phyloP scores from a whole-genome alignment of 2,113 vertebrate genomes.

The Lepisosteus osseus region DNA sequence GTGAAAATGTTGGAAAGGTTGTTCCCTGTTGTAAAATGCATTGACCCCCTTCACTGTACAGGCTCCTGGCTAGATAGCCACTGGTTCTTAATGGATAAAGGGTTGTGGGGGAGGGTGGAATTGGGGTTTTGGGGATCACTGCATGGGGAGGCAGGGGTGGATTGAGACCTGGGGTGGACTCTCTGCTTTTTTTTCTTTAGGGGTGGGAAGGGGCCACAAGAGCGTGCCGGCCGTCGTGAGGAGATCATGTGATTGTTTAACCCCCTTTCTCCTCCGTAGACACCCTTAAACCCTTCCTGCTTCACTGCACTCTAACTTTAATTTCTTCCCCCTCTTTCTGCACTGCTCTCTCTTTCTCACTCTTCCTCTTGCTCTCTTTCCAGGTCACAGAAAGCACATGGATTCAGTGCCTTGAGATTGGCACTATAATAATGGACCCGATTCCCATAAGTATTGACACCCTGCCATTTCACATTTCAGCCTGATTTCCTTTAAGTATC shows the following conservation, averaged over 20 bases:
- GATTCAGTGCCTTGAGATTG: too few species aligned
- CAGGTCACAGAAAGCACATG: not conserved
- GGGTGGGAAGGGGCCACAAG: constrained; percentile 1
- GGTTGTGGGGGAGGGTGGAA: constrained; percentile 14
- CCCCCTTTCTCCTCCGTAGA: not conserved
- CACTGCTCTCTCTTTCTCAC: constrained; percentile 27
- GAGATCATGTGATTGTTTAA: constrained; percentile 13
- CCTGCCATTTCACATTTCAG: too few species aligned
- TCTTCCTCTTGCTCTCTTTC: constrained; percentile 14
- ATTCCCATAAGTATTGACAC: too few species aligned
- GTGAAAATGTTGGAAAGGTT: constrained; percentile 55
- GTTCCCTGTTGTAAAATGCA: constrained; percentile 48
- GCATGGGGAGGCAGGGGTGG: not conserved
- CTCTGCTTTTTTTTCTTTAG: constrained; percentile 52
- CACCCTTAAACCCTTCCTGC: too few species aligned
- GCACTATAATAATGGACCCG: too few species aligned
- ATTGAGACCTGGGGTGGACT: constrained; percentile 27
- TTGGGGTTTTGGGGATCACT: constrained; percentile 7
- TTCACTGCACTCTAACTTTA: constrained; percentile 21
- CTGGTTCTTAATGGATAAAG: constrained; percentile 34
- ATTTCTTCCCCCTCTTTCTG: constrained; percentile 7
- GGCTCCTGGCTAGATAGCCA: constrained; percentile 23
- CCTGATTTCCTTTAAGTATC: too few species aligned
- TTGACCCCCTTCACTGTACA: constrained; percentile 52
- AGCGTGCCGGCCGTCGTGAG: constrained; percentile 3